Evolutionary conservation across 64 coral and sea anemone genomes (phyloP), one percentile per base, ranked within the genome.

Genomic region (Stylophora pistillata): DNA sequence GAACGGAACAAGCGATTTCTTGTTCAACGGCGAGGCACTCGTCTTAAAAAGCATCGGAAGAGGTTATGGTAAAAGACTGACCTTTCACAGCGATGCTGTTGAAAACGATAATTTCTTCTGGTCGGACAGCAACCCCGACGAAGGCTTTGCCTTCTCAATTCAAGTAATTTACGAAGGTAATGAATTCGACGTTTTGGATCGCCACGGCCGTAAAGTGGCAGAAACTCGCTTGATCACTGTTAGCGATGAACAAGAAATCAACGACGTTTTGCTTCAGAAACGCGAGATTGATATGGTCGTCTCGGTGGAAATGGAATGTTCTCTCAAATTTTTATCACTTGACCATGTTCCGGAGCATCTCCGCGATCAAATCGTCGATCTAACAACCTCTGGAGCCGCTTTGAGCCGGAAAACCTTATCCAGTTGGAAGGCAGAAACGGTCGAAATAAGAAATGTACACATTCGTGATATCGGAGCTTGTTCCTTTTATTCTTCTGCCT

Each of bases 61-160:
- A 60, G 94, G 94, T 33, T 96, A 96, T 53, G 94, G 94, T 0
- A 96, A 96, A 55, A 96, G 94, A 27, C 87, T 96, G 20, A 96
- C 94, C 1, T 96, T 96, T 63, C 74, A 96, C 62, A 91, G 90
- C 23, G 73, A 96, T 28, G 91, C 89, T 33, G 32, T 90, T 62
- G 80, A 89, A 52, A 89, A 93, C 72, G 88, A 93, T 17, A 96
- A 96, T 87, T 96, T 82, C 91, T 96, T 96, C 76, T 96, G 94
- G 94, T 96, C 94, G 68, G 94, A 96, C 61, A 96, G 94, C 55
- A 95, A 95, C 56, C 58, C 76, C 0, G 94, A 96, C 13, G 91
- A 82, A 33, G 94, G 94, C 25, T 96, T 90, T 58, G 91, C 82
- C 17, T 96, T 96, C 72, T 96, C 94, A 9, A 75, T 93, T 20